A percentile compares a stretch with the other conserved stretches of the same genome.
Evolutionary conservation across 1,140 invertebrate species (phyloP).

Genomic region (Stegodyphus dumicola): DNA sequence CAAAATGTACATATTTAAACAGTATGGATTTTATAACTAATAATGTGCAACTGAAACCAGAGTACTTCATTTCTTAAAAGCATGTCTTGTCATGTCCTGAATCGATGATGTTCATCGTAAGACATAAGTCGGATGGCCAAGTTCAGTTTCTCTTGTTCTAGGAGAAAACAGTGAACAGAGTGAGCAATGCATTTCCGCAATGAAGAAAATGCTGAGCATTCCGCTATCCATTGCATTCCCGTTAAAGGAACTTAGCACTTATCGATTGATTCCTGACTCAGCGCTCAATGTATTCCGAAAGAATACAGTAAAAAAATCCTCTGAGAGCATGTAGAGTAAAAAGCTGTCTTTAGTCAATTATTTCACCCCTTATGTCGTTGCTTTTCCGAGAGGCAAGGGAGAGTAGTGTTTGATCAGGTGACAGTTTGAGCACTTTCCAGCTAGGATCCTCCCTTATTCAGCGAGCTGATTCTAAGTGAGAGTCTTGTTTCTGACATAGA

Average conservation of each 20-base stretch:
- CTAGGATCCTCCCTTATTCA: slow-evolving; percentile 23
- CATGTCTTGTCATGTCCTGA: too few relatives aligned
- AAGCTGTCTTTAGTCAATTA: slow-evolving; percentile 51
- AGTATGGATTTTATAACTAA: too few relatives aligned
- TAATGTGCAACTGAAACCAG: too few relatives aligned
- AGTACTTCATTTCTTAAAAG: too few relatives aligned
- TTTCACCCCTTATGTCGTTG: slow-evolving; percentile 15
- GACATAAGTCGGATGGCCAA: too few relatives aligned
- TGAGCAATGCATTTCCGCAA: too few relatives aligned
- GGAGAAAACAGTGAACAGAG: too few relatives aligned
- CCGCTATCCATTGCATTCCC: too few relatives aligned
- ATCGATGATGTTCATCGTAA: too few relatives aligned
- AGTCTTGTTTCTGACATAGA: slow-evolving; percentile 50
- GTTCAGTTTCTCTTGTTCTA: too few relatives aligned
- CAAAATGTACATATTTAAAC: too few relatives aligned
- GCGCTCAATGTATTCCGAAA: slow-evolving; percentile 16
- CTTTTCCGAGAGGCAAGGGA: neutral
- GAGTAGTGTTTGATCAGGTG: slow-evolving; percentile 44
- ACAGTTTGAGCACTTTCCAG: slow-evolving; percentile 22
- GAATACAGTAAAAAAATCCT: slow-evolving; percentile 13
- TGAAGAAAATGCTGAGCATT: too few relatives aligned
- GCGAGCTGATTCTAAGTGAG: slow-evolving; percentile 28
- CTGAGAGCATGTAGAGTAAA: slow-evolving; percentile 7
- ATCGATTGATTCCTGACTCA: slow-evolving; percentile 7
- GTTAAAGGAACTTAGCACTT: neutral